These are phyloP conservation scores for Brenthis hecate DNA, from an alignment of 2,888 invertebrate genomes.

Conservation along the genomic window DNA sequence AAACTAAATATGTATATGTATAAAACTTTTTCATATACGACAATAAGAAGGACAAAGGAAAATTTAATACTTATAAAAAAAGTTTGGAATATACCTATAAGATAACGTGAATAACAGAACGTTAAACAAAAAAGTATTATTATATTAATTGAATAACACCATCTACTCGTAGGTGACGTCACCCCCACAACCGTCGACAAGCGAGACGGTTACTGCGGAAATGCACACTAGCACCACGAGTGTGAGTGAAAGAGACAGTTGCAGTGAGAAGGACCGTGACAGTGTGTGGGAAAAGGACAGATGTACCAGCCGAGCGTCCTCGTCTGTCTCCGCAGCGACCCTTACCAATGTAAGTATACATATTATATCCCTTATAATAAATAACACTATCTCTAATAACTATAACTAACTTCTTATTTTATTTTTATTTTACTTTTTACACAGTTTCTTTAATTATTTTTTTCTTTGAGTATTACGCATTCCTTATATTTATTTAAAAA, in stretches of 20 bases:
- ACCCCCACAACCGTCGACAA: conserved; percentile 57
- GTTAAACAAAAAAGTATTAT: neutral
- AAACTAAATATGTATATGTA: no score
- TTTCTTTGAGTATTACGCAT: no score
- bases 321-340: conserved; percentile 81
- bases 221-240: conserved; percentile 69
- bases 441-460: no score
- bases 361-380: neutral
- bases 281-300: conserved; percentile 74
- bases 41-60: no score
- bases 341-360: conserved; percentile 83
- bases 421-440: no score
- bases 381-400: neutral
- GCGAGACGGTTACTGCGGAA: conserved; percentile 64
- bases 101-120: neutral
- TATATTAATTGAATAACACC: neutral
- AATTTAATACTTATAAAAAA: no score
- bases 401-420: no score
- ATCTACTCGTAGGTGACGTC: conserved; percentile 48
- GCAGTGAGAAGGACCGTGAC: conserved; percentile 73
- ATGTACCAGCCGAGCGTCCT: conserved; percentile 70
- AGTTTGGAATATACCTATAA: neutral
- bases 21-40: no score
- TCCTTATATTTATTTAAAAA: no score
- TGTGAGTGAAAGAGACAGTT: conserved; percentile 66